Evolutionary conservation across 1,140 invertebrate genomes (phyloP), one percentile per base, ranked within the genome.

Genomic region (Vanessa tameamea): DNA sequence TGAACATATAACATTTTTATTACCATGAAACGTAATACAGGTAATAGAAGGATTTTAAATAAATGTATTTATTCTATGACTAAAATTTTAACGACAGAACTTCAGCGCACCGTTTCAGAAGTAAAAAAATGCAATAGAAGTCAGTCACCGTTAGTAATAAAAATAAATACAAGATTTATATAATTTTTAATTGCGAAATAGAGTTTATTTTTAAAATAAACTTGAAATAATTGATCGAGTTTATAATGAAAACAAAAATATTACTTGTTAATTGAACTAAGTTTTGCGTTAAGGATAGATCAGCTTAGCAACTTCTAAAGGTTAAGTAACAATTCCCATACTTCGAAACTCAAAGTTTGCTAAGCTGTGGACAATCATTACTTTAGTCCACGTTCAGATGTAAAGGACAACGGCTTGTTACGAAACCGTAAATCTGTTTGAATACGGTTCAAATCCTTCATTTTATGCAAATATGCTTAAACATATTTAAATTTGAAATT

Each of bases 311-410:
- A 61, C 57, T 37, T 8, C 23, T 31, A 61, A 23, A 37, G 16
- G 57, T 61, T 61, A 37, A 61, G 43, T 61, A 61, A 37, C 57
- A 23, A 14, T 57, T 57, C 53, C 14, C 57, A 37, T 61, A 37
- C 57, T 61, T 37, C 23, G 12, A 37, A 61, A 12, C 53, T 61
- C 26, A 13, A 61, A 61, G 57, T 61, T 61, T 37, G 57, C 57
- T 61, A 61, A 61, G 57, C 57, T 37, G 57, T 61, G 57, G 57
- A 61, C 57, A 61, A 61, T 61, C 57, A 61, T 61, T 26, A 37
- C 57, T 37, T 37, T 61, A 61, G 57, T 61, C 57, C 57, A 61
- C 26, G 57, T 61, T 61, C 12, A 37, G 31, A 43, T 61, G 57
- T 61, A 37, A 61, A 61, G 31, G 31, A n/a, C 14, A 16, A 26